Percentiles rank a stretch among this genome's conserved stretches.
Evolutionary conservation across 2,113 vertebrate genomes (phyloP).

Genomic region (Pampusana beccarii): DNA sequence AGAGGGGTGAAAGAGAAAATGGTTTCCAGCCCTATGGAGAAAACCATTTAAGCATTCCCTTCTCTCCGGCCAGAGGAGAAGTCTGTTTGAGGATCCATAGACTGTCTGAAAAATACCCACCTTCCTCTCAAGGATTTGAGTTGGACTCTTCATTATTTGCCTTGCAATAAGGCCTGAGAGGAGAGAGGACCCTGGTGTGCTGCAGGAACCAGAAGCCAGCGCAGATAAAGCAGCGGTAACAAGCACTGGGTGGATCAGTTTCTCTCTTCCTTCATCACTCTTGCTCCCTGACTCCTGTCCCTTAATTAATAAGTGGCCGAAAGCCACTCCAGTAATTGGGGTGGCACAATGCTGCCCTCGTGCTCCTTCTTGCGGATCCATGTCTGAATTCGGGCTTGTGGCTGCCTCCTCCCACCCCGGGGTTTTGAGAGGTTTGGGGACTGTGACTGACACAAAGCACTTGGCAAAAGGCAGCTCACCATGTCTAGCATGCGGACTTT

Average conservation of each 20-base stretch:
- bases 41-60: not conserved
- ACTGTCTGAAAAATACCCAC: not conserved
- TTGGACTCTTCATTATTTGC: not conserved
- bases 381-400: not conserved
- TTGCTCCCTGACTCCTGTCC: not conserved
- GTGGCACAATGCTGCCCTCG: not conserved
- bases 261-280: not conserved
- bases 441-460: not conserved
- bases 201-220: not conserved
- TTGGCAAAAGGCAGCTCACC: not conserved
- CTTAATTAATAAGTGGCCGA: not conserved
- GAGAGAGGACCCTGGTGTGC: not conserved
- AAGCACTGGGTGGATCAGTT: not conserved
- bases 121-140: not conserved
- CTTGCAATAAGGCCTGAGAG: not conserved
- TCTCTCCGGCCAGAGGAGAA: not conserved
- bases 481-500: not conserved
- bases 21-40: not conserved
- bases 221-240: not conserved
- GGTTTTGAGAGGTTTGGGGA: not conserved
- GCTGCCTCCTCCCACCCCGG: not conserved
- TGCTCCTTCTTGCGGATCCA: constrained; percentile 33
- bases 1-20: not conserved
- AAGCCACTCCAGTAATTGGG: not conserved
- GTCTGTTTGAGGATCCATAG: not conserved